Evolutionary conservation across 2,888 invertebrate genomes (phyloP), one percentile per base, ranked within the genome.

Genomic region (Mesorhabditis sp.): DNA sequence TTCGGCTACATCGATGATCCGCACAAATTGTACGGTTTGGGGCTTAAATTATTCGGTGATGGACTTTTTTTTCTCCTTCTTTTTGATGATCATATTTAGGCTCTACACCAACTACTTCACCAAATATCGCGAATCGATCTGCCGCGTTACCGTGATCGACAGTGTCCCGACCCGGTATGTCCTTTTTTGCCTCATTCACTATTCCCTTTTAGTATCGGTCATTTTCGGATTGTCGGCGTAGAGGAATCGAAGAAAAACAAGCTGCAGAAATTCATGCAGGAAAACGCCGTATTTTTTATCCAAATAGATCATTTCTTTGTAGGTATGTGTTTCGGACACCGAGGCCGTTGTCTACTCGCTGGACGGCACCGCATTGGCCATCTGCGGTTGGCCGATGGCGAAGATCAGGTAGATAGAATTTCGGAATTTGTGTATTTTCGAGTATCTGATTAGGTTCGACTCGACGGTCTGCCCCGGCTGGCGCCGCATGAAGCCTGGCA

Each of bases 1-100:
- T 50, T 50, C n/a, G 58, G 58, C 58, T 50, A 13, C 58, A 50
- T 50, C 10, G 58, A 50, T n/a, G 58, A 50, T 50, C 58, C 58
- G 58, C 10, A 50, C 10, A 50, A 50, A 50, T 13, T 13, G 58
- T 50, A 28, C 28, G 28, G 28, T 28, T 28, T 28, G 28, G 28
- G 28, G 28, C 28, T 28, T 28, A 28, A 28, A 28, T 28, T 28
- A 28, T 28, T 28, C 28, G 28, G 28, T 28, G 28, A 28, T 28
- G 28, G 28, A 28, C 28, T 28, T 28, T 28, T 28, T 28, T 28
- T 28, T 50, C n/a, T 13, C n/a, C 58, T 13, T 13, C 58, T 50
- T 50, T 50, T 50, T 50, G 58, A 50, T 50, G 58, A n/a, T 13
- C 7, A 2, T 10, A n/a, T 50, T 50, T 50, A 50, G 58, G 58